phyloP scores from a whole-genome alignment of 1,140 invertebrate genomes.

The Ceratina calcarata region DNA sequence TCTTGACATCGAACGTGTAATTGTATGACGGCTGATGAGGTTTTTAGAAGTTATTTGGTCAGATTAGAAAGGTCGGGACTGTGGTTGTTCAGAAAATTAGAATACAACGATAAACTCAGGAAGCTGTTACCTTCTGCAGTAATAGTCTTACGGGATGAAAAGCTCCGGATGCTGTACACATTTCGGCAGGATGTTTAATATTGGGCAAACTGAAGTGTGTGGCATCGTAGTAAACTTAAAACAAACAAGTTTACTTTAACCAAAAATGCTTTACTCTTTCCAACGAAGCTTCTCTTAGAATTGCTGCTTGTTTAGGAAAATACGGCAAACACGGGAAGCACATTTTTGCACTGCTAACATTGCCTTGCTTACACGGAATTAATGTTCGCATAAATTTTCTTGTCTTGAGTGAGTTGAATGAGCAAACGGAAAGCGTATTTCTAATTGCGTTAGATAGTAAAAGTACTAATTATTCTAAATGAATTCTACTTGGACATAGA shows the following conservation, averaged over 20 bases:
- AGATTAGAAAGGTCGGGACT: not conserved
- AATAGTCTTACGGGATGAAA: slow-evolving; percentile 11
- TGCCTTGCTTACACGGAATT: not conserved
- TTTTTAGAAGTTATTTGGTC: too few species aligned
- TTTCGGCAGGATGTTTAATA: slow-evolving; percentile 45
- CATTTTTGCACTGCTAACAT: slow-evolving; percentile 40
- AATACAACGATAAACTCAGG: slow-evolving; percentile 8
- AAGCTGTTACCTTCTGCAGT: slow-evolving; percentile 25
- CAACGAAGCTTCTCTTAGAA: slow-evolving; percentile 6
- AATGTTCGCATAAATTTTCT: slow-evolving; percentile 23
- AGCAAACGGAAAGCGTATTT: not conserved
- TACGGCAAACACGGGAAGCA: slow-evolving; percentile 50
- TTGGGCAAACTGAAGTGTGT: slow-evolving; percentile 43
- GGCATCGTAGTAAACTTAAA: slow-evolving; percentile 20
- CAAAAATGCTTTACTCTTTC: slow-evolving; percentile 35
- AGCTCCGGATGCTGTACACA: slow-evolving; percentile 20
- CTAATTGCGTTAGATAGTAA: not conserved
- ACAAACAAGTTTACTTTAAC: slow-evolving; percentile 28
- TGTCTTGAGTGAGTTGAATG: not conserved
- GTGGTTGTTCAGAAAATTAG: slow-evolving; percentile 13
- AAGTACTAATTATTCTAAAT: not conserved
- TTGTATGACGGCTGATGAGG: too few species aligned
- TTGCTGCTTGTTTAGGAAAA: slow-evolving; percentile 44
- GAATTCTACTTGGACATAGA: too few species aligned
- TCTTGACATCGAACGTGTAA: too few species aligned